A percentile compares a stretch with the other conserved stretches of the same genome.
Conservation (phyloP, 1,140 invertebrate species). For the Lamellibrachia luymesi region DNA sequence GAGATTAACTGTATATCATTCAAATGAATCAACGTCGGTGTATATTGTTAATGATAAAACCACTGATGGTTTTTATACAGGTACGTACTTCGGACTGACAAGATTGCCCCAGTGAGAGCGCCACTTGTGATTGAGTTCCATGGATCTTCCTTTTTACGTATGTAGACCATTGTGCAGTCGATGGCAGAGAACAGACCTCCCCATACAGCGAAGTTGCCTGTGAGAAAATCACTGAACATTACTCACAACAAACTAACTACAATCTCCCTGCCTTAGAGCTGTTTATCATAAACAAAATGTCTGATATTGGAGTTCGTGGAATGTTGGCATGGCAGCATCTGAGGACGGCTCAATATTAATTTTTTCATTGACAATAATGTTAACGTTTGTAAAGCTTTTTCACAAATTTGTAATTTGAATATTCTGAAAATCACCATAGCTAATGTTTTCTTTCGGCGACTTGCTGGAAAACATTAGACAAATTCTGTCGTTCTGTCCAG, state of each 20-base stretch:
- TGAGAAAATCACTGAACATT: constrained; percentile 26
- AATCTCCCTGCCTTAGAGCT: neutral
- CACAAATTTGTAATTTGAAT: too few species aligned
- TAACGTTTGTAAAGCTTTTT: too few species aligned
- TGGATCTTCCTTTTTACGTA: constrained; percentile 95
- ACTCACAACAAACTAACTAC: neutral
- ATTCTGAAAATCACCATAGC: too few species aligned
- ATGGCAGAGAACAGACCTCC: constrained; percentile 93
- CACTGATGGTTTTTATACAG: neutral
- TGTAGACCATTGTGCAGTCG: constrained; percentile 91
- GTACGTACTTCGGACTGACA: constrained; percentile 80
- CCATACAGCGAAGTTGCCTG: constrained; percentile 65
- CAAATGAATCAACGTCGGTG: neutral
- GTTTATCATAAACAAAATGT: constrained; percentile 6
- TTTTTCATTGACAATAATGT: too few species aligned
- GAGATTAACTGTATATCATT: neutral
- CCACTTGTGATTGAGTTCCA: constrained; percentile 97
- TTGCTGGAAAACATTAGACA: neutral
- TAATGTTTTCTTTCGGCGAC: neutral
- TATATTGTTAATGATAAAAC: neutral
- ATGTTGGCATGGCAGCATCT: too few species aligned
- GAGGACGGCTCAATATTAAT: too few species aligned
- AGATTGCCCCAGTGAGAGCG: constrained; percentile 88
- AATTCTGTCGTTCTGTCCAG: neutral
- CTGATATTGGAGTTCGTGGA: neutral